These are phyloP conservation scores for Drosophila chauvacae DNA, from an alignment of 1,140 invertebrate genomes.

Conservation along the genomic window DNA sequence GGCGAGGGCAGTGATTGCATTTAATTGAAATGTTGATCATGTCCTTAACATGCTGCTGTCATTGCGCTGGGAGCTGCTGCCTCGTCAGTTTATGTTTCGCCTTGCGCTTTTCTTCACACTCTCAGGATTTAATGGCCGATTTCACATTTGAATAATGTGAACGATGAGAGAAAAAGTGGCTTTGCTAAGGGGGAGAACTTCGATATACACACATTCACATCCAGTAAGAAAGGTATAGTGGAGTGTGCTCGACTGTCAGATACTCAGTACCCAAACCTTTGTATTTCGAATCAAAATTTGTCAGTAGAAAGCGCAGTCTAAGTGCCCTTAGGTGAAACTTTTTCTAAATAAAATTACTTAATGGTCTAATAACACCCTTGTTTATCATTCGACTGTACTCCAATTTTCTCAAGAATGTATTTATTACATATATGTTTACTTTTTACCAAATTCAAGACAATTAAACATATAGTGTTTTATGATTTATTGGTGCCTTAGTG, in stretches of 20 bases:
- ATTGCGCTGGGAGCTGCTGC: conserved; percentile 33
- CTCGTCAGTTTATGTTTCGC: conserved; percentile 25
- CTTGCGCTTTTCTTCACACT: conserved; percentile 53
- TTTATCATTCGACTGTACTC: neutral
- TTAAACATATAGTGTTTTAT: neutral
- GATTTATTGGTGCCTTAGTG: neutral
- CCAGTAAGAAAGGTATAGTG: neutral
- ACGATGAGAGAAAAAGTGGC: neutral
- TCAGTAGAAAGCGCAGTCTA: neutral
- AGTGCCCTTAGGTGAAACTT: neutral
- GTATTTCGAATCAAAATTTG: neutral
- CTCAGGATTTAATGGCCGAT: neutral
- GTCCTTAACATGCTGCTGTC: conserved; percentile 69
- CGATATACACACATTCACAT: neutral
- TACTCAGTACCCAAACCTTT: neutral
- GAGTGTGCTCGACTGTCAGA: no score
- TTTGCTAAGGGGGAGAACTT: neutral
- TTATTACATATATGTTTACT: neutral
- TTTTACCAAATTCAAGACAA: neutral
- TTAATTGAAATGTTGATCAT: conserved; percentile 82
- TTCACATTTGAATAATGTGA: neutral
- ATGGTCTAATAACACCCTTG: neutral
- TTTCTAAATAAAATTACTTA: neutral
- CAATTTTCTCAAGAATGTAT: neutral
- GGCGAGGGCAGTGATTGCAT: conserved; percentile 64